Evolutionary conservation across 2,888 invertebrate genomes (phyloP), one percentile per base, ranked within the genome.

Genomic region (Chirona hameri): DNA sequence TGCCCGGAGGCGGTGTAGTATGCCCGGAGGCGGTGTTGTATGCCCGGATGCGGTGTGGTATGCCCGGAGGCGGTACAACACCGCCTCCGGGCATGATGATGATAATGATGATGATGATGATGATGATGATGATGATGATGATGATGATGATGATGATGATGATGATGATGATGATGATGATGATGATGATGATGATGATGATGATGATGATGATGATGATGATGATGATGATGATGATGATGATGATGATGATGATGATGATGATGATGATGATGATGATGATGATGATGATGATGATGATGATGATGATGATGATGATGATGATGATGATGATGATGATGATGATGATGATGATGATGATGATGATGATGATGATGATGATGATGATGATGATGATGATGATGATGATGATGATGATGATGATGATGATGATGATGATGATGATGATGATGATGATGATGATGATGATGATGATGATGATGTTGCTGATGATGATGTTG

Each of bases 91-190:
- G n/a, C n/a, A 65, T n/a, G 18, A 18, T 65, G 65, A n/a, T n/a
- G n/a, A 18, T 21, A n/a, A 65, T 18, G 18, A 21, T n/a, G n/a
- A n/a, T 65, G n/a, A 18, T 65, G 18, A 21, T 21, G 65, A 18
- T 18, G 21, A n/a, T n/a, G 65, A 21, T 65, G n/a, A 65, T 65
- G n/a, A 65, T 65, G n/a, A 65, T 65, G n/a, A 65, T 65, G n/a
- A 65, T 65, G n/a, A 65, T 65, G n/a, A 65, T 65, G n/a, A 65
- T 65, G n/a, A 65, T 65, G n/a, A 65, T n/a, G n/a, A n/a, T n/a
- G n/a, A n/a, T n/a, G n/a, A n/a, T n/a, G n/a, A n/a, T n/a, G n/a
- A n/a, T n/a, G n/a, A n/a, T n/a, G n/a, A n/a, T n/a, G n/a, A n/a
- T n/a, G n/a, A n/a, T n/a, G n/a, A n/a, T n/a, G n/a, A n/a, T n/a